Evolutionary conservation across 2,113 vertebrate genomes (phyloP), one percentile per base, ranked within the genome.

Genomic region (Gobius niger): DNA sequence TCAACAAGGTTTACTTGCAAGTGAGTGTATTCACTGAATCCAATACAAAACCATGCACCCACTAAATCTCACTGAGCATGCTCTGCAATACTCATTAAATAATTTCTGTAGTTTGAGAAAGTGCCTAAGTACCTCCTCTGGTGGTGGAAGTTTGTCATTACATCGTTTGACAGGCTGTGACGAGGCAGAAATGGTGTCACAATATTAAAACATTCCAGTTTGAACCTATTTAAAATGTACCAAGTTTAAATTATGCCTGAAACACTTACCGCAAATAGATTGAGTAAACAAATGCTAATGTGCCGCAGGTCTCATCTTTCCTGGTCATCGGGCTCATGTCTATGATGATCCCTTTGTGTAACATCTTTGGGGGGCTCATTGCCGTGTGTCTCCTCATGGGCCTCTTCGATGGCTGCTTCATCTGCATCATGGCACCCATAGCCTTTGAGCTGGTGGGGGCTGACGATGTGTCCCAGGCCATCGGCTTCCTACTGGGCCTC

Each of bases 371-470:
- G 0, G 93, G 91, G 5, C 95, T 99, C 44, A 93, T 99, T 0
- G 95, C 94, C 0, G 96, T 99, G 53, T 99, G 96, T 74, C 93
- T 99, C 73, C 86, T 99, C 67, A 98, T 99, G 98, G 98, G 98
- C 5, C 85, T 99, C 62, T 99, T 98, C 63, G 98, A 99, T 0
- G 98, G 98, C 65, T 98, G 97, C 88, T 99, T 99, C 88, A 99
- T 99, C 90, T 95, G 95, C 74, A 98, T 98, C 77, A 99, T 99
- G 98, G 98, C 96, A 13, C 98, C 98, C 9, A 98, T 98, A 60
- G 97, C 97, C 81, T 99, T 98, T 9, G 96, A 98, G 83, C 91
- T 99, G 44, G 96, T 99, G 5, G 97, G 96, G 3, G 53, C 94
- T 24, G 82, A 94, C 12, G 89, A 96, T 34, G 96, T 96, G 63